phyloP scores from a whole-genome alignment of 2,888 invertebrate species.

The Megamerina dolium region DNA sequence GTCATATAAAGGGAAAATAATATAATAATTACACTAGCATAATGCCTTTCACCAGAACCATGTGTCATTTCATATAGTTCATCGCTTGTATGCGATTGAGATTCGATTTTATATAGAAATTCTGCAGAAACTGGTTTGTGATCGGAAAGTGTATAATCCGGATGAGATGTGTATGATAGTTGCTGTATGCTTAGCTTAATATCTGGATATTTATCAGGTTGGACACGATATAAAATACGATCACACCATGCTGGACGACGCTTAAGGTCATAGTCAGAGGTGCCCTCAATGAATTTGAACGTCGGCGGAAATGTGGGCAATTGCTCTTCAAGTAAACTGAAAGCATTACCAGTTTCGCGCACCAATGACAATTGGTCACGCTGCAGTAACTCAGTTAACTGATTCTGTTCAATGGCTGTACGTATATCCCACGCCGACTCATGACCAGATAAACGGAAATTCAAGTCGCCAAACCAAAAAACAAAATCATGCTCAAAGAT shows the following conservation, averaged over 20 bases:
- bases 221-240: conserved; percentile 80
- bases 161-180: conserved; percentile 69
- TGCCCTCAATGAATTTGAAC: conserved; percentile 74
- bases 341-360: conserved; percentile 71
- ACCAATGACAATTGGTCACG: conserved; percentile 71
- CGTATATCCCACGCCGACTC: conserved; percentile 64
- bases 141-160: conserved; percentile 75
- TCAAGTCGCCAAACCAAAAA: conserved; percentile 88
- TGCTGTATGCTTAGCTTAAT: conserved; percentile 67
- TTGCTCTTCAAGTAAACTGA: conserved; percentile 70
- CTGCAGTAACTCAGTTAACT: conserved; percentile 60
- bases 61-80: conserved; percentile 40
- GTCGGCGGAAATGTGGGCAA: conserved; percentile 77
- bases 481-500: conserved; percentile 93
- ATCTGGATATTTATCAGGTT: conserved; percentile 75
- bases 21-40: conserved; percentile 31
- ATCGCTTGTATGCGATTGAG: conserved; percentile 25
- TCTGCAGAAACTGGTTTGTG: conserved; percentile 87
- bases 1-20: conserved; percentile 23
- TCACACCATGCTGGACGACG: conserved; percentile 95
- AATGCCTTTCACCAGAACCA: conserved; percentile 22
- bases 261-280: conserved; percentile 73
- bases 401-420: conserved; percentile 58
- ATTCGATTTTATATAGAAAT: conserved; percentile 50
- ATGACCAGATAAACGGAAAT: conserved; percentile 72